A percentile compares a stretch with the other conserved stretches of the same genome.
Evolutionary conservation across 2,113 vertebrate species (phyloP).

Genomic region (Bucco capensis): DNA sequence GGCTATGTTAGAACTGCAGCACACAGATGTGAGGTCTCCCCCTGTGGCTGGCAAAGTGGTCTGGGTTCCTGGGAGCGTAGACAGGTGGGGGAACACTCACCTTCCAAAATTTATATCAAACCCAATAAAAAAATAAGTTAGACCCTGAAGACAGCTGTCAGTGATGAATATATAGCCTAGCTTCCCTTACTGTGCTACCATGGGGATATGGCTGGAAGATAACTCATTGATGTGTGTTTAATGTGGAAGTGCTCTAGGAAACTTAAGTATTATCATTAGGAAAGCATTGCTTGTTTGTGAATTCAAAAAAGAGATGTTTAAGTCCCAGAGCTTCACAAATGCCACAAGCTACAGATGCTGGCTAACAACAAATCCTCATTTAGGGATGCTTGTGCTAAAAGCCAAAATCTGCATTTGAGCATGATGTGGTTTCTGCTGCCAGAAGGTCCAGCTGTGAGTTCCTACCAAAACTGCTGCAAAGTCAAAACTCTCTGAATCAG

Average conservation of each 20-base stretch:
- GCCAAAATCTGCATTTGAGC: neutral
- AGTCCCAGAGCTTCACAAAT: neutral
- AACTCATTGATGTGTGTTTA: neutral
- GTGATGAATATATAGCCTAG: neutral
- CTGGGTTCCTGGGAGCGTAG: neutral
- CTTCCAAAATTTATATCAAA: neutral
- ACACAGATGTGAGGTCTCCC: neutral
- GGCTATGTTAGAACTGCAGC: neutral
- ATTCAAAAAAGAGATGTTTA: neutral
- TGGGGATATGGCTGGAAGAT: neutral
- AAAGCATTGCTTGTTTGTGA: neutral
- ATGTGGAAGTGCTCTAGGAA: neutral
- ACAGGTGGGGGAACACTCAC: neutral
- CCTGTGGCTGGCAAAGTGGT: neutral
- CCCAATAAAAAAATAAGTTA: neutral
- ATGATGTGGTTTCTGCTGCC: neutral
- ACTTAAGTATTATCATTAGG: neutral
- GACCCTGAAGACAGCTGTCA: neutral
- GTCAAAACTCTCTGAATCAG: neutral
- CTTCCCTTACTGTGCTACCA: neutral
- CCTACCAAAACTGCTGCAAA: constrained; percentile 14
- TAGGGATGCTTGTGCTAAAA: neutral
- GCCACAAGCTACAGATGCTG: neutral
- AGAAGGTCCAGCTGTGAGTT: neutral
- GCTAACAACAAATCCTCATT: neutral